Base-by-base conservation (phyloP, 2,888 invertebrate genomes). In the Piscicola geometra region DNA sequence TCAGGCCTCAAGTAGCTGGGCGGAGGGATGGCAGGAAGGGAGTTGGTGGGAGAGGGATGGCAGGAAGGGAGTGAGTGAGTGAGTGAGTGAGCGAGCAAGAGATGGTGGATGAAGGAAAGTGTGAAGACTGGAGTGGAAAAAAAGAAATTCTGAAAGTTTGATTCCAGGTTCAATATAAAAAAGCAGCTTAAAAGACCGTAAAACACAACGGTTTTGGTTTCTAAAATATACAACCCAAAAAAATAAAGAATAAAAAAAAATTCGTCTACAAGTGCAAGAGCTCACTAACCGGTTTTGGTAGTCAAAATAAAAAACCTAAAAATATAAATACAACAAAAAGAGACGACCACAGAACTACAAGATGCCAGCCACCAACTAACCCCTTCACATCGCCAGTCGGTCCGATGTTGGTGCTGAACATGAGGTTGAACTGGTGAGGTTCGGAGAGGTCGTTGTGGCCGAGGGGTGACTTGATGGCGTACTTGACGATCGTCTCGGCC, bases 381-480 rank as follows among this genome's bases (percentile, higher is more conserved):
- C 94, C 96, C 87, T 95, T 95, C 0, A 95, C 89, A 76, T 93
- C 87, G 0, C 98, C 98, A 77, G 97, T 92, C 0, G 99, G 99
- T 30, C 99, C 99, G 83, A 99, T 99, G 85, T 93, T 93, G 0
- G 97, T 98, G 76, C 91, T 92, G 87, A 99, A 99, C 99, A 99
- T 99, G 33, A 99, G 89, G 86, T 99, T 99, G 85, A 99, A 99
- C 83, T 98, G 95, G 80, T 98, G 91, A 0, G 99, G 97, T 81
- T 96, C 95, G 0, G 93, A 84, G 18, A 99, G 88, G 76, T 96
- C 93, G 87, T 98, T 99, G 76, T 93, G 93, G 81, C 95, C 95
- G 30, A 93, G 87, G 0, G 99, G 99, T 0, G 97, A 95, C 83
- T 94, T 96, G 89, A 99, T 96, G 77, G 91, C 88, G 84, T 91